Evolutionary conservation across 1,140 invertebrate genomes (phyloP).

Genomic region (Phocides pigmalion): DNA sequence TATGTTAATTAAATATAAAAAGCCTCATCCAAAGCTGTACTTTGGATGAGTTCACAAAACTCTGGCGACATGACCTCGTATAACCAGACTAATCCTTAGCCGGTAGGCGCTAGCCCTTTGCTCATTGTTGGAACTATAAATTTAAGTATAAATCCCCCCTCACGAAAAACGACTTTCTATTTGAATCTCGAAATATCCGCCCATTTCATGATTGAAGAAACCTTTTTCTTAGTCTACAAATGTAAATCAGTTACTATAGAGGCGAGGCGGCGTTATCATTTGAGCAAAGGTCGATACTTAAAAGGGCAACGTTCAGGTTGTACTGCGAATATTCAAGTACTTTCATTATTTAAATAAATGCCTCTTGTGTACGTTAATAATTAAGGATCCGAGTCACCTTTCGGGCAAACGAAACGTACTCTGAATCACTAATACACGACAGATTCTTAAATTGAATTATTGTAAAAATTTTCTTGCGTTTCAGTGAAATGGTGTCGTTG

Average conservation of each 20-base stretch:
- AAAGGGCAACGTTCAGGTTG: conserved; percentile 14
- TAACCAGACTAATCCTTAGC: too few species aligned
- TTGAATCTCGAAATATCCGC: neutral
- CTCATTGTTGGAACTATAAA: neutral
- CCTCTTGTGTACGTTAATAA: conserved; percentile 17
- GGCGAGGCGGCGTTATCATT: neutral
- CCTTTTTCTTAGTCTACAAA: conserved; percentile 5
- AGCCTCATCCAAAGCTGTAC: too few species aligned
- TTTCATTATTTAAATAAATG: conserved; percentile 19
- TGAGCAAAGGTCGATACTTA: conserved; percentile 5
- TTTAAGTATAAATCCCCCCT: too few species aligned
- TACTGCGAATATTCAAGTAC: conserved; percentile 23
- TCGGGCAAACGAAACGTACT: neutral
- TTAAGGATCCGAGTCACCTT: conserved; percentile 17
- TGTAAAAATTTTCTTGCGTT: neutral
- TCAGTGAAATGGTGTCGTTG: too few species aligned
- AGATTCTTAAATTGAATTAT: conserved; percentile 6
- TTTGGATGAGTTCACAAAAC: too few species aligned
- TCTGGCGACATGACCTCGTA: too few species aligned
- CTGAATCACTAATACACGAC: neutral
- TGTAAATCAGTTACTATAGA: conserved; percentile 1
- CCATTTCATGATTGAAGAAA: neutral
- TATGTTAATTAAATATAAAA: too few species aligned
- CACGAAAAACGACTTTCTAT: too few species aligned
- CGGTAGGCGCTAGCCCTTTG: too few species aligned